phyloP scores from a whole-genome alignment of 2,888 invertebrate species.

The Yponomeuta evonymella region DNA sequence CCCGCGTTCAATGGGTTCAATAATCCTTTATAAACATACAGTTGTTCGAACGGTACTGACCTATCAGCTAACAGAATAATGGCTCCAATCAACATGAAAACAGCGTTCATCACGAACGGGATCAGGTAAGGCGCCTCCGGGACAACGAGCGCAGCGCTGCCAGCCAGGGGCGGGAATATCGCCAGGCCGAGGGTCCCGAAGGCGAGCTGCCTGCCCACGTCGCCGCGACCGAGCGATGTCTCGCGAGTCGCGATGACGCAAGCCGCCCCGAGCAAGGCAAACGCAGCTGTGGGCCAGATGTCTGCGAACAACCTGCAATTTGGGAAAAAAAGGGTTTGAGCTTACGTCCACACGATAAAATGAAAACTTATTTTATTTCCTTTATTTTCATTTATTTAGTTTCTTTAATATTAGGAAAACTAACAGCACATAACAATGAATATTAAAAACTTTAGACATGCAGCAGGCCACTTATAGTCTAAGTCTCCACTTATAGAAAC shows the following conservation, averaged over 20 bases:
- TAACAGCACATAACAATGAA: too few relatives aligned
- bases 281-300: slow-evolving; percentile 83
- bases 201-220: slow-evolving; percentile 86
- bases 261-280: slow-evolving; percentile 83
- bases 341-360: too few relatives aligned
- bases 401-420: too few relatives aligned
- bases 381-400: too few relatives aligned
- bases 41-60: slow-evolving; percentile 35
- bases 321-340: not conserved
- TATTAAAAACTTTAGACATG: too few relatives aligned
- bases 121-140: slow-evolving; percentile 66
- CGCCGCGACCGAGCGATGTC: slow-evolving; percentile 86
- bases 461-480: too few relatives aligned
- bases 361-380: too few relatives aligned
- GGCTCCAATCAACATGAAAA: slow-evolving; percentile 73
- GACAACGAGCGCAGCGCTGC: slow-evolving; percentile 52
- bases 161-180: slow-evolving; percentile 79
- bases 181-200: slow-evolving; percentile 85
- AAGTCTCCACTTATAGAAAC: too few relatives aligned
- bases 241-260: slow-evolving; percentile 89
- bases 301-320: slow-evolving; percentile 79
- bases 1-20: not conserved
- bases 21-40: not conserved
- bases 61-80: slow-evolving; percentile 74
- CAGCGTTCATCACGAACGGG: slow-evolving; percentile 77